Base-by-base conservation (phyloP, 2,888 invertebrate species). In the Pasiphila rectangulata region DNA sequence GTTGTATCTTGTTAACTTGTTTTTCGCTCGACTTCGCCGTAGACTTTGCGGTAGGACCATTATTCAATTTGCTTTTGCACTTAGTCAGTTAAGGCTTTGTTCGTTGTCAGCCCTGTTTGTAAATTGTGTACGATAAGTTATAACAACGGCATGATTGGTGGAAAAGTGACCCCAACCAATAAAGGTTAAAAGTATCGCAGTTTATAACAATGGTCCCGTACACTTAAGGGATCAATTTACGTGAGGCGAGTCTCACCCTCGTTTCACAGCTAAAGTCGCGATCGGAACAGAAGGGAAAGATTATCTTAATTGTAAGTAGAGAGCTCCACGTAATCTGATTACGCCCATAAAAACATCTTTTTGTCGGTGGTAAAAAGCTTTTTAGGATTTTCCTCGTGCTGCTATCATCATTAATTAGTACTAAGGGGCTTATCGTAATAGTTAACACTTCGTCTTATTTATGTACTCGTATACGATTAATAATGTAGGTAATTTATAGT, bases 151-250 rank as follows among this genome's bases (percentile, higher is more conserved):
- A 23, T 29, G 35, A 40, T 49, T 23, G 15, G 17, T 39, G 5
- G 7, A 44, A 44, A 36, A 36, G 24, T 49, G 21, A 45, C 40
- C 49, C 39, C 15, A 29, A 17, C 24, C n/a, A 35, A 36, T 25
- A 49, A 30, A 41, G 44, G 40, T 41, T 41, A 50, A 41, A 37
- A 3, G 17, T 16, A 9, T 32, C 32, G 24, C 3, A 6, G 19
- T 34, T 6, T 20, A n/a, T n/a, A 40, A 50, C 50, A 50, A 50
- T 50, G 41, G 41, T 37, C 50, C 50, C 50, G 50, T 50, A 50
- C 21, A 19, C 13, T 32, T 10, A 24, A 12, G 13, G 25, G 24
- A 42, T 17, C 34, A 34, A 34, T 34, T 42, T 34, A 24, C 32
- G 32, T 21, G 15, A 27, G 7, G 23, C 20, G 32, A 16, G 17